Base-by-base conservation (phyloP, 2,888 invertebrate species). In the Drosophila parthenogenetica region DNA sequence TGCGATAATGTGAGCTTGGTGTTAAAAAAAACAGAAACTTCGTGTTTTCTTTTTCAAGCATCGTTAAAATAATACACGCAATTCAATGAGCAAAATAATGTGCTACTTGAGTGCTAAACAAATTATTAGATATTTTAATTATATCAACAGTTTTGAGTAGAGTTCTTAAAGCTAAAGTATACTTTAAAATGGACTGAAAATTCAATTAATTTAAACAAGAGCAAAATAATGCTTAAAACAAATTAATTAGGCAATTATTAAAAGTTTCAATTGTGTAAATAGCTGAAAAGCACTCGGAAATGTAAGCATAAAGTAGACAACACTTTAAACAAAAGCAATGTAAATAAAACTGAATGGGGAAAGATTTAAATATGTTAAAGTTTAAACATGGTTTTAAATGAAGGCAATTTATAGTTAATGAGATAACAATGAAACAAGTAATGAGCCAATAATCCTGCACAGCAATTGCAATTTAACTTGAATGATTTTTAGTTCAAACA, bases 1-100 rank as follows among this genome's bases (percentile, higher is more conserved):
- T 43, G 51, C 54, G 42, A 57, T 66, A 62, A 53, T 39, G 22
- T 37, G 39, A 16, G 13, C 25, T 62, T 45, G 35, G 5, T 11
- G 14, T 55, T 46, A 45, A 35, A 35, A 13, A 35, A 35, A 35
- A 35, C 4, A 11, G 35, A 29, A 35, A 35, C 13, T 35, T 35
- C 17, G 16, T 45, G 32, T 29, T 46, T 17, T 46, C 35, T 25
- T 35, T 53, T 19, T 16, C 35, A 19, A 16, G 42, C 29, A 11
- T 17, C 32, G 29, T 37, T 53, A 54, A 53, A 53, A 42, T 35
- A 51, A 43, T 43, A 22, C 35, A 11, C 14, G 5, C 39, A 17
- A 32, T 51, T 59, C 59, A 60, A 51, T 45, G 32, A 42, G 25
- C 25, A 13, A 7, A 7, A 13, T 32, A 45, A 35, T 35, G 22